Evolutionary conservation across 2,888 invertebrate genomes (phyloP), one percentile per base, ranked within the genome.

Genomic region (Machimus atricapillus): DNA sequence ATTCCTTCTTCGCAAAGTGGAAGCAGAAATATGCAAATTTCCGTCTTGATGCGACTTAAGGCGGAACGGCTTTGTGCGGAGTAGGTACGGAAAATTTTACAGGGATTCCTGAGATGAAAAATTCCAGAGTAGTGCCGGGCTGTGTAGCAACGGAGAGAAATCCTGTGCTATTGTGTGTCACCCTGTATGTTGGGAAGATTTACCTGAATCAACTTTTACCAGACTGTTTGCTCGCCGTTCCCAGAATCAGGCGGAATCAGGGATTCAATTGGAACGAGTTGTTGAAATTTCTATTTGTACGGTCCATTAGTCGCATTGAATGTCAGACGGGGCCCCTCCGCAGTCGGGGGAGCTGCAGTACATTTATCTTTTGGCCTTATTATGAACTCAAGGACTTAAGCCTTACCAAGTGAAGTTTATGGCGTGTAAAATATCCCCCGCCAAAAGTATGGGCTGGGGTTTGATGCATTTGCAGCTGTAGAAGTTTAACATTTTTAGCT

Each of bases 21-120:
- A 81, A 86, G 82, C 31, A 58, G 77, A 78, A 86, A 86, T 88
- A 88, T 88, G 88, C 88, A 88, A 88, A 88, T 88, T 87, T 76
- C 34, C 27, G 88, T 88, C 88, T 85, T 88, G 88, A 88, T 88
- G 88, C 88, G 88, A 87, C 88, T 88, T 88, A 88, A 87, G 88
- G 85, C 88, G 40, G 34, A 79, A 79, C 74, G 43, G 74, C 73
- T 19, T 74, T 74, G 85, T 34, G 43, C 34, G 46, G 31, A 37
- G 85, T 19, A 85, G 85, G 74, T 74, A 46, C 43, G 31, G 73
- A 46, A 43, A 74, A 74, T 74, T 74, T 74, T 85, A 27, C 74
- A 43, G 74, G 74, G 74, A 46, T 85, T 46, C 85, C 27, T 27
- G 37, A 46, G 85, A 85, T 85, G 58, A 85, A 85, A 74, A 85